Base-by-base conservation (phyloP, 2,888 invertebrate genomes). In the Cantharis nigra region DNA sequence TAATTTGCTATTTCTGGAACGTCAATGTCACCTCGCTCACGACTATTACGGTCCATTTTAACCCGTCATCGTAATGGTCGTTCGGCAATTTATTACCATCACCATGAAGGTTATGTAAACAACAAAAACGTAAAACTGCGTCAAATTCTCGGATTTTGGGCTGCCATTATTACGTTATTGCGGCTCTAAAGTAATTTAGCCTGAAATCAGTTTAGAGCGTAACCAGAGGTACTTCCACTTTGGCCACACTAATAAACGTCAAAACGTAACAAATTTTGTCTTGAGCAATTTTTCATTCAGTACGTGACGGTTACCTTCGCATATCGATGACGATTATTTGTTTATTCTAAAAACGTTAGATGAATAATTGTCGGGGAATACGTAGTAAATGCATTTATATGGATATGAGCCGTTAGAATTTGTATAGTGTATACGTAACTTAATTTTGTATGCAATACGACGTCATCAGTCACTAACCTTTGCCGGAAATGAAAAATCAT, bases 401-500 rank as follows among this genome's bases (percentile, higher is more conserved):
- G 72, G 74, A 72, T 14, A 65, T 49, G 65, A 72, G 71, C 77
- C 77, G 77, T 77, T 77, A 77, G 77, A 74, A 72, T 75, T 74
- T 71, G 77, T 77, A n/a, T n/a, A 77, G 77, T 69, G 77, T 77
- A 9, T 49, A 77, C 77, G 71, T 71, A 67, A 77, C 71, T 26
- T 74, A 62, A 76, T 79, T 79, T 70, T 72, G 79, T 78, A 76
- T 76, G 78, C 76, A 75, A 16, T 62, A 18, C 78, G 70, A 75
- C 80, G 75, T 77, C 78, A 77, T 71, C 81, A 79, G 81, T 81
- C 81, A 81, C 76, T 80, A 81, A 81, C 81, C 81, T 79, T 79
- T 73, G 63, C 78, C 76, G 78, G 78, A 78, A 78, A 69, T 28
- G n/a, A 30, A 70, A 49, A 73, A 63, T n/a, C 49, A 49, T 49